Base-by-base conservation (phyloP, 2,888 invertebrate genomes). In the Lobophora halterata region DNA sequence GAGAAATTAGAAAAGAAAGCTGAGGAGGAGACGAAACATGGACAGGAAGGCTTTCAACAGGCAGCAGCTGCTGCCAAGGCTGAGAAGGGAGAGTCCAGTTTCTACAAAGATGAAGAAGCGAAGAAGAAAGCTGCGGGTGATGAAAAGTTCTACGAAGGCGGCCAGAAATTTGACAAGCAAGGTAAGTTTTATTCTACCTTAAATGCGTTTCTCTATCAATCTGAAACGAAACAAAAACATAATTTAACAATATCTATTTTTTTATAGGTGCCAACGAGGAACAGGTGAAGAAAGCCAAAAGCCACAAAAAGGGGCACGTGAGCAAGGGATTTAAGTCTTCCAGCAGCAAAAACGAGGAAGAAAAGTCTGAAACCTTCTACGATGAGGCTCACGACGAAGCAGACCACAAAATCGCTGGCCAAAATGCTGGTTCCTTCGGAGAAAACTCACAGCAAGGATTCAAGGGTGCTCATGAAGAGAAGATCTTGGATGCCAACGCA, bases 241-340 rank as follows among this genome's bases (percentile, higher is more conserved):
- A 11, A 31, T 17, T 11, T 13, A 16, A 10, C 9, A 17, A 9
- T 3, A 6, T 17, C 9, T 5, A 27, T 23, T 30, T 27, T 36
- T 28, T 52, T 57, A 21, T 46, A 79, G 89, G 87, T 44, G 88
- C 88, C 44, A 89, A 89, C 35, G 90, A 89, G 33, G 89, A 87
- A 32, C 85, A 89, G 47, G 53, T 89, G 16, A 89, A 90, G 39
- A 82, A 88, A 51, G 88, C 89, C 2, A 87, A 88, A 32, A 89
- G 89, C 24, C 91, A 91, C 65, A 90, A 90, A 57, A 91, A 91
- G 49, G 91, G 91, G 0, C 91, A 91, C 61, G 87, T 88, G 6
- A 89, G 90, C 65, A 91, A 91, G 64, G 91, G 91, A n/a, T 91
- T 89, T 69, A 91, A 92, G 61, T 82, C 89, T 2, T 90, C 91